Base-by-base conservation (phyloP, 2,797 vertebrate genomes). In the Rhinophrynus dorsalis region DNA sequence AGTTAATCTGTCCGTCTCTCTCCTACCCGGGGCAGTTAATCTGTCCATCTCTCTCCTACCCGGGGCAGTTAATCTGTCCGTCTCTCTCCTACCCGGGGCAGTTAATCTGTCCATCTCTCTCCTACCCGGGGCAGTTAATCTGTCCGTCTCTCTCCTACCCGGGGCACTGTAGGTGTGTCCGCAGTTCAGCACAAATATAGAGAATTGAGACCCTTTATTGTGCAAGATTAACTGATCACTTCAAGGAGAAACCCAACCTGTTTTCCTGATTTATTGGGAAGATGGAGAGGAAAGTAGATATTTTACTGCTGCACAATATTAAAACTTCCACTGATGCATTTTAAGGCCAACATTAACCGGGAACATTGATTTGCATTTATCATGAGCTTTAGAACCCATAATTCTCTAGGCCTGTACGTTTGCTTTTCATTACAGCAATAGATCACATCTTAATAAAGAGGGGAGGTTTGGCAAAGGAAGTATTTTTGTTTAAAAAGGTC, bases 391-490 rank as follows among this genome's bases (percentile, higher is more conserved):
- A n/a, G 13, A 32, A 44, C 27, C 51, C 63, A 44, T 32, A 66
- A 55, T 42, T 32, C 33, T 33, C 17, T 4, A 24, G 20, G 62
- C 50, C n/a, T n/a, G 21, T 15, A 40, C 21, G 24, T 5, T 20
- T 23, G 6, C 3, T 26, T 65, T 65, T 54, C 62, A 65, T 55
- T 55, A 21, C 13, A 18, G 15, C 32, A 13, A 55, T 66, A 66
- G 21, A 66, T 66, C 63, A 66, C 63, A 66, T 55, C 63, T 55
- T 55, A 66, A 66, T 66, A 66, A 66, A 55, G n/a, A 9, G 15
- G 37, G 37, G 13, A 38, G 50, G 10, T 42, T 54, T 54, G 47
- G 62, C 62, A 66, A 54, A 44, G 17, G 50, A 40, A 42, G 26
- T 55, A 55, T 66, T 66, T 66, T 42, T 66, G 26, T 66, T 55